Percentiles rank a stretch among this genome's conserved stretches.
Evolutionary conservation across 2,888 invertebrate genomes (phyloP).

Genomic region (Eristalis tenax): DNA sequence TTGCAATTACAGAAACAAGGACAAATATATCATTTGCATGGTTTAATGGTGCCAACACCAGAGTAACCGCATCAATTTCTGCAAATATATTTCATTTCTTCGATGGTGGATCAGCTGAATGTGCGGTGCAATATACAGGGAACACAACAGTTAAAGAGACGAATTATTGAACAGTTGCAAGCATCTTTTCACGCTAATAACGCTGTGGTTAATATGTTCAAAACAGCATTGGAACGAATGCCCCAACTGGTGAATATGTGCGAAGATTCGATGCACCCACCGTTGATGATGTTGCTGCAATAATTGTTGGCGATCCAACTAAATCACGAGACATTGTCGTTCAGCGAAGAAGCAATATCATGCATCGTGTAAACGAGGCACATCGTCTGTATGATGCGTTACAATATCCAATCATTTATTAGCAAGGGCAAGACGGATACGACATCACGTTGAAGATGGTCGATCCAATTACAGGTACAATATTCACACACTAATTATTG

Average conservation of each 20-base stretch:
- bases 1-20: neutral
- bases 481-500: slow-evolving; percentile 23
- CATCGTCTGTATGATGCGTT: slow-evolving; percentile 54
- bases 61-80: slow-evolving; percentile 24
- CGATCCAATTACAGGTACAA: slow-evolving; percentile 56
- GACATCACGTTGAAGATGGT: slow-evolving; percentile 60
- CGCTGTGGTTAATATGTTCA: slow-evolving; percentile 73
- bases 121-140: neutral
- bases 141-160: too few relatives aligned
- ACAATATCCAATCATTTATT: slow-evolving; percentile 76
- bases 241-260: slow-evolving; percentile 74
- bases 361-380: slow-evolving; percentile 60
- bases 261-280: slow-evolving; percentile 74
- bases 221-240: slow-evolving; percentile 74
- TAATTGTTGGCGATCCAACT: slow-evolving; percentile 74
- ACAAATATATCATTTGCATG: slow-evolving; percentile 11
- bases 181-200: neutral
- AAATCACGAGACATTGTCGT: slow-evolving; percentile 74
- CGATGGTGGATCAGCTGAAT: neutral
- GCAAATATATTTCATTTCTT: slow-evolving; percentile 35
- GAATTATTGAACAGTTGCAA: too few relatives aligned
- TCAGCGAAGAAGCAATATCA: slow-evolving; percentile 70
- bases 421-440: slow-evolving; percentile 74
- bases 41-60: slow-evolving; percentile 50
- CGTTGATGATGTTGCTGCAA: slow-evolving; percentile 74